phyloP scores from a whole-genome alignment of 1,140 invertebrate species.

The Bradynema listronoti region DNA sequence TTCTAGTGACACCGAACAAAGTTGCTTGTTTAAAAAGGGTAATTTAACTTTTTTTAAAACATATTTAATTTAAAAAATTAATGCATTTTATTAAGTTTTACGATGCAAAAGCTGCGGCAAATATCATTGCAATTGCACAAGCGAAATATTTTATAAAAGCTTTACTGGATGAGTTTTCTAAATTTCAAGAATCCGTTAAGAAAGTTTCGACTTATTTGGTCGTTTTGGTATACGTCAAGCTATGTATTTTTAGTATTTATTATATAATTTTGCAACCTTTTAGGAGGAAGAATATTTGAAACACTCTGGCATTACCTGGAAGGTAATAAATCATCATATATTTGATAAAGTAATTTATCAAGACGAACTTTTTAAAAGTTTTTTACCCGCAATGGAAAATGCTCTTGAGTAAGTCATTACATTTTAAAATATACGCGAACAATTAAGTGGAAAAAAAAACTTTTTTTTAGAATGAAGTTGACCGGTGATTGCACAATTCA shows the following conservation, averaged over 20 bases:
- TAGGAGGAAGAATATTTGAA: conserved; percentile 1
- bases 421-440: background rate
- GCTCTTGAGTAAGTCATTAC: conserved; percentile 2
- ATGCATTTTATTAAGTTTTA: conserved; percentile 5
- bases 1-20: conserved; percentile 4
- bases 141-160: conserved; percentile 11
- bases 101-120: background rate
- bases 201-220: background rate
- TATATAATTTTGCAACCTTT: background rate
- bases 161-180: conserved; percentile 5
- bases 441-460: background rate
- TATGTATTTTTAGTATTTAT: background rate
- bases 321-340: conserved; percentile 2
- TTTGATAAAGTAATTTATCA: conserved; percentile 12
- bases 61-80: background rate
- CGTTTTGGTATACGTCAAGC: background rate
- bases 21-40: conserved; percentile 12
- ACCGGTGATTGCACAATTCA: conserved; percentile 8
- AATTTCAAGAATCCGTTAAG: conserved; percentile 7
- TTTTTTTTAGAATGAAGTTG: conserved; percentile 2
- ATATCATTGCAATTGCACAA: conserved; percentile 8
- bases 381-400: conserved; percentile 4
- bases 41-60: background rate
- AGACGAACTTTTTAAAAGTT: conserved; percentile 7
- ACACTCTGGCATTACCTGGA: conserved; percentile 9